phyloP scores from a whole-genome alignment of 2,888 invertebrate species.

The Euphydryas editha region DNA sequence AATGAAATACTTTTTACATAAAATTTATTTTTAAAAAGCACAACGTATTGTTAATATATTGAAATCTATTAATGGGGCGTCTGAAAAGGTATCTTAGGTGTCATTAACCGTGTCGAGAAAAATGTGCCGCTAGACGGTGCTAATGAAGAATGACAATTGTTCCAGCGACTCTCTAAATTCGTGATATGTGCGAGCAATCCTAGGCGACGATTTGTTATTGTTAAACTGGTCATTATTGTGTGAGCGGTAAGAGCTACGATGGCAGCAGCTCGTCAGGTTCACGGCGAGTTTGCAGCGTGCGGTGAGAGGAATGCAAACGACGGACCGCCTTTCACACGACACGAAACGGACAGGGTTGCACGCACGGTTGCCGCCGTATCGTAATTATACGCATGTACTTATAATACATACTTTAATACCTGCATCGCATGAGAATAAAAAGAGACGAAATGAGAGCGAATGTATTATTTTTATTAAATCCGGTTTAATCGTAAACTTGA shows the following conservation, averaged over 20 bases:
- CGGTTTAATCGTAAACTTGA: slow-evolving; percentile 33
- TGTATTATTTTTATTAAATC: slow-evolving; percentile 33
- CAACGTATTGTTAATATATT: neutral
- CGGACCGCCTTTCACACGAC: slow-evolving; percentile 47
- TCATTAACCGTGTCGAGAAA: slow-evolving; percentile 49
- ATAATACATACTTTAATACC: slow-evolving; percentile 13
- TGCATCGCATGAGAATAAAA: slow-evolving; percentile 18
- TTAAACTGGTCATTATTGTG: slow-evolving; percentile 21
- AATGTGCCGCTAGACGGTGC: slow-evolving; percentile 63
- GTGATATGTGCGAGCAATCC: slow-evolving; percentile 43
- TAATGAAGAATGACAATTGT: slow-evolving; percentile 73
- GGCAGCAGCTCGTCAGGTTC: slow-evolving; percentile 22
- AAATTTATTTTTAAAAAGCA: neutral
- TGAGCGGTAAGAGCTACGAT: slow-evolving; percentile 21
- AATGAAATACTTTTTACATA: no score
- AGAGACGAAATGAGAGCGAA: slow-evolving; percentile 33
- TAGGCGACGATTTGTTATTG: neutral
- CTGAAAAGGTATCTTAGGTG: slow-evolving; percentile 28
- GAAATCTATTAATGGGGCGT: slow-evolving; percentile 9
- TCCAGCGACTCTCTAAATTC: slow-evolving; percentile 68
- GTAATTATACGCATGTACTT: slow-evolving; percentile 24
- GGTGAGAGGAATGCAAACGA: slow-evolving; percentile 75
- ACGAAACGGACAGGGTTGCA: slow-evolving; percentile 44
- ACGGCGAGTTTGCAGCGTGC: slow-evolving; percentile 41
- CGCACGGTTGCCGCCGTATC: slow-evolving; percentile 37